A percentile compares a stretch with the other conserved stretches of the same genome.
phyloP scores from a whole-genome alignment of 2,113 vertebrate species.

The Pangasianodon gigas region DNA sequence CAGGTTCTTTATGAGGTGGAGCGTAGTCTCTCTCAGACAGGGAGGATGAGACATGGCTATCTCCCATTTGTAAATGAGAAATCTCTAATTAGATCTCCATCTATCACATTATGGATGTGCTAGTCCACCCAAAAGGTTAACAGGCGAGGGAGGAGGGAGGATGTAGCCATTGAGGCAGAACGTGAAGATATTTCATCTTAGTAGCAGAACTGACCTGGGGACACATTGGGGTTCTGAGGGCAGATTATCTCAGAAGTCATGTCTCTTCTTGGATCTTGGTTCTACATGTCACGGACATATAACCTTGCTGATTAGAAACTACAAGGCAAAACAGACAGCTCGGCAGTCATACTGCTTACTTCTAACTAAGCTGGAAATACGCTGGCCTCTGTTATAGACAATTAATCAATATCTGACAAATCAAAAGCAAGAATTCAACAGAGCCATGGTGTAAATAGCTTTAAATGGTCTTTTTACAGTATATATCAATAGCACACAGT shows the following conservation, averaged over 20 bases:
- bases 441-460: neutral
- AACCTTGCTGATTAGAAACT: neutral
- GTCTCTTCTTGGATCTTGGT: neutral
- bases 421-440: neutral
- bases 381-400: no score
- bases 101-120: conserved; percentile 52
- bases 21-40: conserved; percentile 52
- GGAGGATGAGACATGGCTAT: conserved; percentile 69
- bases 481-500: neutral
- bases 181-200: neutral
- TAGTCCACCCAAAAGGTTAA: conserved; percentile 63
- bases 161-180: neutral
- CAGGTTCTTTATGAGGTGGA: neutral
- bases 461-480: neutral
- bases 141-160: conserved; percentile 58
- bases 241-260: neutral
- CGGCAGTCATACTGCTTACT: neutral
- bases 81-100: conserved; percentile 67
- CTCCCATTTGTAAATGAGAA: conserved; percentile 66
- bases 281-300: neutral
- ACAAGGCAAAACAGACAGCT: neutral
- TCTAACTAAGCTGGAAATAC: neutral
- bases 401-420: neutral
- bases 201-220: neutral
- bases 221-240: neutral